Conservation (phyloP, 2,113 vertebrate species). For the Oxyura jamaicensis region DNA sequence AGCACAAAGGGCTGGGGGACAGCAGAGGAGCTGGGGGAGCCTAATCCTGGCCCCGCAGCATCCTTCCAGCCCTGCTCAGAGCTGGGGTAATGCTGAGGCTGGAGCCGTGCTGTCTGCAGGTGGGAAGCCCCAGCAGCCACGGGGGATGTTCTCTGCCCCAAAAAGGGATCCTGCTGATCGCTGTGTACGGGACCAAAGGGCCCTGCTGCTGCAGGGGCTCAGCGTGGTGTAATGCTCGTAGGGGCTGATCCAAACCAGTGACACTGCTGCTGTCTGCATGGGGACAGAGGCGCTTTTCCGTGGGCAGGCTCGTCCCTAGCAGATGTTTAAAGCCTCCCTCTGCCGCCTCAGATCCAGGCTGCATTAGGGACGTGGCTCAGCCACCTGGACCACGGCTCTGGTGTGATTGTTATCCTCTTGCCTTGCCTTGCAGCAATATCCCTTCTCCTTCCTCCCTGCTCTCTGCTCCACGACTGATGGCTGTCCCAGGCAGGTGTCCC, state of each 20-base stretch:
- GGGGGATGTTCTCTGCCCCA: neutral
- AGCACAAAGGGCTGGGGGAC: accelerated
- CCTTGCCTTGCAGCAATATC: neutral
- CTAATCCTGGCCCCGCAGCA: neutral
- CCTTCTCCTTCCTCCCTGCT: neutral
- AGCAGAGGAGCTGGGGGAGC: neutral
- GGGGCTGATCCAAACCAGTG: accelerated
- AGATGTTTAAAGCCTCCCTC: neutral
- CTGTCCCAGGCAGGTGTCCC: neutral
- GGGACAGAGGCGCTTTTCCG: neutral
- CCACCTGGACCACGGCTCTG: neutral
- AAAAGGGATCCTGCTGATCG: neutral
- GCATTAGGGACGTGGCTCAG: neutral
- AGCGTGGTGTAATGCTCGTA: neutral
- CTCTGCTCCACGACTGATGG: neutral
- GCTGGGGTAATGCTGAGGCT: neutral
- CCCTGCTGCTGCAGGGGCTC: neutral
- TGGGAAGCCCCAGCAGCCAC: neutral
- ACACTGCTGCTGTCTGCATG: accelerated
- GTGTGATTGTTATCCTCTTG: neutral
- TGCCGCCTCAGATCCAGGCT: neutral
- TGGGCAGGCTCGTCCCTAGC: neutral
- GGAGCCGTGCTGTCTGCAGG: neutral
- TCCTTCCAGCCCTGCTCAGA: neutral
- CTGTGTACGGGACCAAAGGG: neutral